Base-by-base conservation (phyloP, 2,888 invertebrate species). In the Apamea monoglypha region DNA sequence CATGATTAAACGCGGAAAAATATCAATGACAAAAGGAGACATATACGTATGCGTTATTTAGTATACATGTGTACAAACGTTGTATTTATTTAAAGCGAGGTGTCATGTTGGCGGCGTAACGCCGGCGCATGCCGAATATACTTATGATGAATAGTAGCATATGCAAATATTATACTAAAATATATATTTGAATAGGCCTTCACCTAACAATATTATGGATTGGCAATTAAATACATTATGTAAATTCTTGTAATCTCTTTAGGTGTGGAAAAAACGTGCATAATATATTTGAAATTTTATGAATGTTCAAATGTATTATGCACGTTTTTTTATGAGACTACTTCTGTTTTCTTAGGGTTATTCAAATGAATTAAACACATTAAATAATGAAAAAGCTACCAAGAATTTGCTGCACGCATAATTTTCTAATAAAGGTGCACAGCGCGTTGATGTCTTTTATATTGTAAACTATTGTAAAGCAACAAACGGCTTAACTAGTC, bases 381-480 rank as follows among this genome's bases (percentile, higher is more conserved):
- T 44, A n/a, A 83, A 71, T 71, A 47, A 67, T 63, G 47, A 84
- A 79, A 80, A 73, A 32, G 44, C 63, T 84, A 29, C 63, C 64
- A 63, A 70, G 59, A 85, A 74, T 72, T 74, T 12, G 40, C 70
- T 44, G 73, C 66, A 70, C 76, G 74, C 66, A 77, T 78, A 75
- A 73, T 78, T 81, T 82, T 76, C 70, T 61, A 68, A 76, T 67
- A 79, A 77, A 74, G 47, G 76, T 79, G 47, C 40, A 18, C 18
- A 84, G 80, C 86, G 90, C 94, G 94, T 94, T 93, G 91, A 94
- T 88, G 91, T 94, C 94, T 94, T 94, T 92, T 92, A 87, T 90
- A 90, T 67, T 78, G 82, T 56, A 68, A 70, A 63, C 53, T 79
- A 81, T 81, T 79, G 80, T 82, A 59, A 44, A 68, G 56, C 56